Conservation (phyloP, 2,888 invertebrate species). For the Dorcus hopei region DNA sequence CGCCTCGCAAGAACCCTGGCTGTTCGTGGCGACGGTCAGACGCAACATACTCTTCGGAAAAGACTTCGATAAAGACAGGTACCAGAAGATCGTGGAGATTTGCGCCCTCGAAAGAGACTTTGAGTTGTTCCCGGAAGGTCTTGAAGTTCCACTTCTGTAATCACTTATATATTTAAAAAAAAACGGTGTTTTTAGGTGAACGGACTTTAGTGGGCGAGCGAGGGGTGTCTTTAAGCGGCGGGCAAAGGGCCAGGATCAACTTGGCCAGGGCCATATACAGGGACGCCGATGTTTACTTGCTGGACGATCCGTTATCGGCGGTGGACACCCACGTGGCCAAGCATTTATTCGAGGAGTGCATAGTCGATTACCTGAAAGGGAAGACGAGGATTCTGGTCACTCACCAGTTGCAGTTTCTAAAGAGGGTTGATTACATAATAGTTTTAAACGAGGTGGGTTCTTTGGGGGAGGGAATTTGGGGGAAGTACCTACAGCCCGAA, state of each 20-base stretch:
- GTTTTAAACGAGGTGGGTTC: conserved; percentile 51
- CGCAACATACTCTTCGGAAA: conserved; percentile 79
- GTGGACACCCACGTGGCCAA: conserved; percentile 76
- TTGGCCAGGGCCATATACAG: conserved; percentile 75
- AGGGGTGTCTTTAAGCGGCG: conserved; percentile 74
- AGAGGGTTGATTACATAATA: conserved; percentile 58
- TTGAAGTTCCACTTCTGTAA: too few species aligned
- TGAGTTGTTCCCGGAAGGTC: conserved; percentile 60
- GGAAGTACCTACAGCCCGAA: neutral
- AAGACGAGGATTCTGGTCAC: conserved; percentile 76
- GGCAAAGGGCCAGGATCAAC: conserved; percentile 76
- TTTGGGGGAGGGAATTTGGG: neutral
- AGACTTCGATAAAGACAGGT: conserved; percentile 55
- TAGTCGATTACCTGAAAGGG: conserved; percentile 53
- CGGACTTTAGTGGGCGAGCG: conserved; percentile 73
- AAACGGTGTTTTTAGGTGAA: conserved; percentile 50
- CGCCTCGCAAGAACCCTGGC: conserved; percentile 79
- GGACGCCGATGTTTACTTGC: conserved; percentile 70
- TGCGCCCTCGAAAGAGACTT: conserved; percentile 68
- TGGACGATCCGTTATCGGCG: conserved; percentile 79
- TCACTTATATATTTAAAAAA: too few species aligned
- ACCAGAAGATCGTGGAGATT: conserved; percentile 53
- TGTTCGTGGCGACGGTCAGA: conserved; percentile 66
- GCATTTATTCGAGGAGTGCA: conserved; percentile 72
- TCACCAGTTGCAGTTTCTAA: conserved; percentile 78